Evolutionary conservation across 2,888 invertebrate species (phyloP).

Genomic region (Drosophila fungiperda): DNA sequence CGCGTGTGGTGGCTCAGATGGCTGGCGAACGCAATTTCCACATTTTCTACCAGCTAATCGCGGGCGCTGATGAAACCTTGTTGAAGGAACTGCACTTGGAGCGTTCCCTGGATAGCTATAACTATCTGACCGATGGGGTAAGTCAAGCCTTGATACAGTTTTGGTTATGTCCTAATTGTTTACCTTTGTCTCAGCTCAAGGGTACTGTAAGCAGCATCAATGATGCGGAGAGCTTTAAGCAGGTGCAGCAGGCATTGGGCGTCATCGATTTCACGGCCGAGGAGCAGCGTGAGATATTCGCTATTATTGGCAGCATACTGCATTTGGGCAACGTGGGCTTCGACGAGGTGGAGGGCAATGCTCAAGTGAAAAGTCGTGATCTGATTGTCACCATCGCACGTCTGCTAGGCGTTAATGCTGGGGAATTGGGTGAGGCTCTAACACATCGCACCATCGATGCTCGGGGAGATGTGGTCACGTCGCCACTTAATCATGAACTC

Average conservation of each 20-base stretch:
- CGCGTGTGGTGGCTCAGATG: constrained; percentile 94
- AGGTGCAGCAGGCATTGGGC: constrained; percentile 90
- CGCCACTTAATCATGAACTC: constrained; percentile 92
- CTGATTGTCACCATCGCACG: constrained; percentile 88
- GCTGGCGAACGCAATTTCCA: constrained; percentile 95
- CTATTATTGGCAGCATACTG: constrained; percentile 93
- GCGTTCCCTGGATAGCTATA: constrained; percentile 89
- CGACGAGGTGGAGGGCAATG: constrained; percentile 89
- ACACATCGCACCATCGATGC: constrained; percentile 95
- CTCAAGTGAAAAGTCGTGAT: constrained; percentile 89
- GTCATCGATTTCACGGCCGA: constrained; percentile 90
- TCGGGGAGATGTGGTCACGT: constrained; percentile 92
- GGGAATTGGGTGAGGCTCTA: constrained; percentile 89
- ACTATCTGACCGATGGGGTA: constrained; percentile 92
- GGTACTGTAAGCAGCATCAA: constrained; percentile 85
- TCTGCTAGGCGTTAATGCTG: constrained; percentile 90
- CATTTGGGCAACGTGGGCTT: constrained; percentile 95
- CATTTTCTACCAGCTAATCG: constrained; percentile 94
- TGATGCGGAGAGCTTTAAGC: constrained; percentile 90
- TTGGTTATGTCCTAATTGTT: neutral
- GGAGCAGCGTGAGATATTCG: constrained; percentile 91
- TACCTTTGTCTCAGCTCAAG: constrained; percentile 83
- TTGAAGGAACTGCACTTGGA: constrained; percentile 89
- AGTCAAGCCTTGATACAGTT: constrained; percentile 69
- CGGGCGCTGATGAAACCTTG: constrained; percentile 89